phyloP scores from a whole-genome alignment of 2,888 invertebrate species.

The Ornithoptera alexandrae region DNA sequence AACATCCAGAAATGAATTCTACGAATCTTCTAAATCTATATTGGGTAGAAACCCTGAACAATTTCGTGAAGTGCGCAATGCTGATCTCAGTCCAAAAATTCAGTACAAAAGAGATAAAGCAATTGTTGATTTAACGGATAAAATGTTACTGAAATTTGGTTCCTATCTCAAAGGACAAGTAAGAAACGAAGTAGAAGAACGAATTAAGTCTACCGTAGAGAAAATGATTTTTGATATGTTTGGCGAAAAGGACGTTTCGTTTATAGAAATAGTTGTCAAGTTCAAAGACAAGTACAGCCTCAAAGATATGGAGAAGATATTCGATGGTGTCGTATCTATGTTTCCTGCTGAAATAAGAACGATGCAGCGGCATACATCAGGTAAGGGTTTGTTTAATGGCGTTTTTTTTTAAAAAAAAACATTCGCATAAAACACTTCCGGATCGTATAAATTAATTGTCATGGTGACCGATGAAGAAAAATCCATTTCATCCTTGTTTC shows the following conservation, averaged over 20 bases:
- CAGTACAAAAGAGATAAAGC: conserved; percentile 59
- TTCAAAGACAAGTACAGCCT: conserved; percentile 53
- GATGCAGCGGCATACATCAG: conserved; percentile 53
- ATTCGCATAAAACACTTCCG: neutral
- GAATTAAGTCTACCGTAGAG: conserved; percentile 45
- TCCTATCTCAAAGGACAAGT: conserved; percentile 42
- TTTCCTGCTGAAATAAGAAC: conserved; percentile 50
- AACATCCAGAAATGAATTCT: conserved; percentile 14
- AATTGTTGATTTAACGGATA: conserved; percentile 50
- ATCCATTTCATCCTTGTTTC: neutral
- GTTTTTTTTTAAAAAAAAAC: neutral
- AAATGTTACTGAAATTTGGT: conserved; percentile 51
- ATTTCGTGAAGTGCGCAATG: neutral
- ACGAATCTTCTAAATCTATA: conserved; percentile 12
- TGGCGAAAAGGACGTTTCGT: conserved; percentile 57
- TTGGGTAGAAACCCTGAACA: conserved; percentile 5
- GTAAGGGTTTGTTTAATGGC: conserved; percentile 47
- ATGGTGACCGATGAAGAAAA: neutral
- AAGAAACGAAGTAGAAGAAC: conserved; percentile 46
- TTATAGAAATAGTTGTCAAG: conserved; percentile 61
- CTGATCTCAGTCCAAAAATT: conserved; percentile 25
- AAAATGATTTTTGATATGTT: conserved; percentile 56
- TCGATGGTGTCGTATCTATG: conserved; percentile 51
- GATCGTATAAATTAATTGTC: neutral
- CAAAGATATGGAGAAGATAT: conserved; percentile 54